Evolutionary conservation across 2,797 vertebrate species (phyloP).

Genomic region (Silurus lanzhouensis): DNA sequence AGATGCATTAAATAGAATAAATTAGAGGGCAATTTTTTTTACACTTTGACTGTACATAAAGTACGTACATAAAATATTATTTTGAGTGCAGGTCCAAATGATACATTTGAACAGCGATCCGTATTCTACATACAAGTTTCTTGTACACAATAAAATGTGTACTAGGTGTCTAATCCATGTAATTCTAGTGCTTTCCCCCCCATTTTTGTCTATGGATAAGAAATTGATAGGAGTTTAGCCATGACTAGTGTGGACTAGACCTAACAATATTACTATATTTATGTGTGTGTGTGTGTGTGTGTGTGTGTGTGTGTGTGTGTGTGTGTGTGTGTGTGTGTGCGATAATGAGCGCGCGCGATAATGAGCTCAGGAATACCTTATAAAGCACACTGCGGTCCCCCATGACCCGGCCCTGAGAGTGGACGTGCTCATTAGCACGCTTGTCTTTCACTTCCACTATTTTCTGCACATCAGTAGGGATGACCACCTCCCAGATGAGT

Average conservation of each 20-base stretch:
- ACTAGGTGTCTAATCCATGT: not conserved
- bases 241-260: not conserved
- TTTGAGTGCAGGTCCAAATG: not conserved
- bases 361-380: slow-evolving; percentile 77
- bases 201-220: too few relatives aligned
- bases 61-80: not conserved
- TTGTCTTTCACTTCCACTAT: slow-evolving; percentile 90
- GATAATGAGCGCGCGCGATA: not conserved
- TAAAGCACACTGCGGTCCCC: slow-evolving; percentile 98
- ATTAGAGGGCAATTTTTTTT: not conserved
- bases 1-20: too few relatives aligned
- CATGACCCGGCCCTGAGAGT: slow-evolving; percentile 97
- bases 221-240: not conserved
- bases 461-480: slow-evolving; percentile 86
- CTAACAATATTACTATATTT: too few relatives aligned
- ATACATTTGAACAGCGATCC: not conserved
- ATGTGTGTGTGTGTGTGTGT: too few relatives aligned
- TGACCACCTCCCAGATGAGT: slow-evolving; percentile 88
- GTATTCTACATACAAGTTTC: too few relatives aligned
- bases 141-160: not conserved
- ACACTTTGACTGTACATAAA: not conserved
- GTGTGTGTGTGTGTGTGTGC: too few relatives aligned
- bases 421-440: slow-evolving; percentile 90
- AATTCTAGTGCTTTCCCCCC: not conserved
- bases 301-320: too few relatives aligned